Percentiles rank a stretch among this genome's conserved stretches.
phyloP scores from a whole-genome alignment of 2,888 invertebrate species.

The Ditula angustiorana region DNA sequence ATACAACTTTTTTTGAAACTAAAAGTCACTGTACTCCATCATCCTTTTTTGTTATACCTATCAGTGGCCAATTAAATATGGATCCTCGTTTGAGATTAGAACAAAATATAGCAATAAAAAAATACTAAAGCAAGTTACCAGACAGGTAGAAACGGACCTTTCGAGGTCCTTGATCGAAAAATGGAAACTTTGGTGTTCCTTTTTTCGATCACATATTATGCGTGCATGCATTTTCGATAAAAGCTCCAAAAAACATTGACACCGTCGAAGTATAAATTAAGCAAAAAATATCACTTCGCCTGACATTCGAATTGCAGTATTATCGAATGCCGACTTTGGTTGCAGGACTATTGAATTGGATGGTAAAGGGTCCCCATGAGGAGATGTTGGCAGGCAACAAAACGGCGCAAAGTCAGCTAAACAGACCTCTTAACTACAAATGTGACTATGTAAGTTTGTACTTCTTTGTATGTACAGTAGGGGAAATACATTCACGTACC shows the following conservation, averaged over 20 bases:
- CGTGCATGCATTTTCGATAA: conserved; percentile 18
- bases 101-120: conserved; percentile 1
- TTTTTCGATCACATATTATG: conserved; percentile 21
- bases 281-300: conserved; percentile 34
- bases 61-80: conserved; percentile 18
- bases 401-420: no score
- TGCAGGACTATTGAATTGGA: not conserved
- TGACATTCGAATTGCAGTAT: conserved; percentile 8
- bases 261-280: conserved; percentile 25
- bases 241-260: conserved; percentile 17
- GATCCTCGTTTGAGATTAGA: conserved; percentile 19
- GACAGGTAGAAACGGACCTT: conserved; percentile 42
- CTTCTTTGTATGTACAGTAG: no score
- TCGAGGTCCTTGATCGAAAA: conserved; percentile 46
- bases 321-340: conserved; percentile 19
- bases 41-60: conserved; percentile 6
- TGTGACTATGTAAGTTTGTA: no score
- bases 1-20: not conserved
- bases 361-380: not conserved
- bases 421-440: no score
- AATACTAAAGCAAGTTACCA: conserved; percentile 8
- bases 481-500: no score
- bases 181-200: conserved; percentile 19
- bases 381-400: no score
- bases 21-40: conserved; percentile 1